These are phyloP conservation scores for Theropithecus gelada DNA, from an alignment of 2,113 vertebrate species.

Conservation along the genomic window DNA sequence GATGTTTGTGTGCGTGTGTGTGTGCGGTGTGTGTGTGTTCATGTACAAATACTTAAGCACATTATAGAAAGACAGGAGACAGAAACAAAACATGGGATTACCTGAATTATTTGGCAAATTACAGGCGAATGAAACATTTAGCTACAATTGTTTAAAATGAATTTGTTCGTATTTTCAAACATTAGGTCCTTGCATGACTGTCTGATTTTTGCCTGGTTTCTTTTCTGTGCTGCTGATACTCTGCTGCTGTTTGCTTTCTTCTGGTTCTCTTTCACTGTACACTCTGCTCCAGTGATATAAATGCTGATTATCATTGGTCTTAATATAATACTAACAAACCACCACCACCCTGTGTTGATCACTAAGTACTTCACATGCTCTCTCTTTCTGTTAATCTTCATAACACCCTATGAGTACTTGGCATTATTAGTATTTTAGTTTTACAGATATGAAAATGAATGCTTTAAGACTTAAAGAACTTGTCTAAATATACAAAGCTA, in stretches of 20 bases:
- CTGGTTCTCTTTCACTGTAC: not conserved
- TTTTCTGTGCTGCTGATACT: not conserved
- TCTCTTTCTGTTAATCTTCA: not conserved
- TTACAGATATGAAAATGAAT: not conserved
- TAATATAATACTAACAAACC: not conserved
- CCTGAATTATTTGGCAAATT: not conserved
- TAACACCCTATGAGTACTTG: not conserved
- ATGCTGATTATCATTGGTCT: not conserved
- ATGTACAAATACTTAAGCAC: not conserved
- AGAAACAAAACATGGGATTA: not conserved
- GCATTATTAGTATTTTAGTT: not conserved
- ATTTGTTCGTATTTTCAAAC: not conserved
- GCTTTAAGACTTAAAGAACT: not conserved
- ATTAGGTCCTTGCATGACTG: not conserved
- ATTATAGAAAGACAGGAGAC: not conserved
- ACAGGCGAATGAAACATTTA: not conserved
- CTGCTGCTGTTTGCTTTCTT: not conserved
- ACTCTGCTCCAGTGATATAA: not conserved
- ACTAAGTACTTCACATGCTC: not conserved
- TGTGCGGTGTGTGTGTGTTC: not conserved
- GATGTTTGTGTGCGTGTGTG: not conserved
- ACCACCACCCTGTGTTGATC: fast-evolving
- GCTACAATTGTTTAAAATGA: not conserved
- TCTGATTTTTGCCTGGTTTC: not conserved
- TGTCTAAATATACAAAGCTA: not conserved